Percentiles rank a stretch among this genome's conserved stretches.
These are phyloP conservation scores for Maccullochella peelii DNA, from an alignment of 2,113 vertebrate species.

Conservation along the genomic window DNA sequence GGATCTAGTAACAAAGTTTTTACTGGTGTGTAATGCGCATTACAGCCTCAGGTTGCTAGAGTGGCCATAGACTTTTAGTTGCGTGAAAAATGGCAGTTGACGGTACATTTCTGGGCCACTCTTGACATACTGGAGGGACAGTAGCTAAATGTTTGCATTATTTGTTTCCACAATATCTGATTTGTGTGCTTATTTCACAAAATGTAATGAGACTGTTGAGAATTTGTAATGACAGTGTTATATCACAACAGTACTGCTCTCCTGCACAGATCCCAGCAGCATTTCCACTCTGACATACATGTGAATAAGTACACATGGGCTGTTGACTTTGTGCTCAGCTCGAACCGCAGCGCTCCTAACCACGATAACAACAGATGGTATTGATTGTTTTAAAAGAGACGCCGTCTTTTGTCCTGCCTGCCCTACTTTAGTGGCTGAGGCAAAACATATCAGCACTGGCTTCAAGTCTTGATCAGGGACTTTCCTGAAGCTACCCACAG, in stretches of 20 bases:
- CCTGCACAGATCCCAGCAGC: slow-evolving; percentile 7
- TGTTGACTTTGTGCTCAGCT: not conserved
- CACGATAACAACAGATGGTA: not conserved
- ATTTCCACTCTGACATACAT: not conserved
- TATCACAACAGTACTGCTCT: not conserved
- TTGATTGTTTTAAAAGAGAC: not conserved
- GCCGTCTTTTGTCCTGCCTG: not conserved
- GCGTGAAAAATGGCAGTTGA: not conserved
- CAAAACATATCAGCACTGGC: not conserved
- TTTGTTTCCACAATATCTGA: not conserved
- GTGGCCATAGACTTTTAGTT: not conserved
- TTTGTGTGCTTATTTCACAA: slow-evolving; percentile 32
- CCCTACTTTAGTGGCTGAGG: not conserved
- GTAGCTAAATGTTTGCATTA: not conserved
- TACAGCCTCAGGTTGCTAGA: not conserved
- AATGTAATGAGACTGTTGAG: slow-evolving; percentile 1
- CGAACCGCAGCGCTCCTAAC: not conserved
- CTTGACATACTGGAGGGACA: not conserved
- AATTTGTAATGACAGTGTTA: not conserved
- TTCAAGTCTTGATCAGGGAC: slow-evolving; percentile 8
- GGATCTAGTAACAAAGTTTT: not conserved
- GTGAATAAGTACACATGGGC: not conserved
- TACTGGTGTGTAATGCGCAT: not conserved
- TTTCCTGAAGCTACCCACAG: not conserved
- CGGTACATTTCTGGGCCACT: not conserved